phyloP scores from a whole-genome alignment of 2,888 invertebrate genomes.

The Heliconius cydno region DNA sequence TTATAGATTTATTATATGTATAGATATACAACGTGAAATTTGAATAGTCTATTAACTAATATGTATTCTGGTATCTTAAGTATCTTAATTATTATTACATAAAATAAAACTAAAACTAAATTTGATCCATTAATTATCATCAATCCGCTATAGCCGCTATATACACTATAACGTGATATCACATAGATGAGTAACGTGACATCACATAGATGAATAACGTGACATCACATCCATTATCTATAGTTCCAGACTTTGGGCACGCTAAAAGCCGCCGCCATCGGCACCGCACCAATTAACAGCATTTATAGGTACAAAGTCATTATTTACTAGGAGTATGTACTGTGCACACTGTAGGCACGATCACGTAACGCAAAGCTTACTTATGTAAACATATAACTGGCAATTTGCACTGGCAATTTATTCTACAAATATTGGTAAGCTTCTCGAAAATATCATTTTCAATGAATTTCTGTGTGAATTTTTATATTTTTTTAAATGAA shows the following conservation, averaged over 20 bases:
- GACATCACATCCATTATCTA: conserved; percentile 50
- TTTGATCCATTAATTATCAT: neutral
- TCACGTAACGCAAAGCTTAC: conserved; percentile 35
- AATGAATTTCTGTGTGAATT: neutral
- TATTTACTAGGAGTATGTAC: conserved; percentile 43
- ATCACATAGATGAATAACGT: conserved; percentile 18
- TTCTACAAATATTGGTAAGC: conserved; percentile 26
- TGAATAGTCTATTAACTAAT: neutral
- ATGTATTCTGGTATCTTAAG: neutral
- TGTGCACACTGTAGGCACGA: conserved; percentile 21
- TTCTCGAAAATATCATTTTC: conserved; percentile 10
- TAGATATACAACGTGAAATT: neutral
- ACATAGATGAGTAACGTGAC: neutral
- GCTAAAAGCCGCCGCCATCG: conserved; percentile 54
- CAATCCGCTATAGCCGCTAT: neutral
- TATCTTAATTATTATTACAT: neutral
- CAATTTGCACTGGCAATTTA: conserved; percentile 35
- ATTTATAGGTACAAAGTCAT: conserved; percentile 57
- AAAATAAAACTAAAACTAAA: neutral
- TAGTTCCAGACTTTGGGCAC: conserved; percentile 57
- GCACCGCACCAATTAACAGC: conserved; percentile 64
- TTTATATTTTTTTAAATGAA: neutral
- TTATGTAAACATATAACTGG: conserved; percentile 39
- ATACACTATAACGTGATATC: neutral
- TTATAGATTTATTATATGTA: too few relatives aligned